phyloP scores from a whole-genome alignment of 2,113 vertebrate genomes.

The Jaculus jaculus region DNA sequence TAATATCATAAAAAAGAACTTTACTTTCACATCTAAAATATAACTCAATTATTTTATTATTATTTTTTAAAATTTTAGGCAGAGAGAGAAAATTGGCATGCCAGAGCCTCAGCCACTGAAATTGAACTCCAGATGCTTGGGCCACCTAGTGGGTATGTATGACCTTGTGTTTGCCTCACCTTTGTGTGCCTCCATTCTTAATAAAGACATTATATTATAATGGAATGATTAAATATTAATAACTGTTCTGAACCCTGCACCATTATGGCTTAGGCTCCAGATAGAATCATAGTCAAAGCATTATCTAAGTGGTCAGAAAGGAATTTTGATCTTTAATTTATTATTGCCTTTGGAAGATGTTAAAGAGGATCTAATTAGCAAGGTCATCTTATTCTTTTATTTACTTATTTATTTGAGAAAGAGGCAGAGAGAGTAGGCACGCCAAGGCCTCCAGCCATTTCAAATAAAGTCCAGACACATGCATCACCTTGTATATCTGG shows the following conservation, averaged over 20 bases:
- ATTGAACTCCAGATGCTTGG: too few relatives aligned
- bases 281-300: not conserved
- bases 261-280: not conserved
- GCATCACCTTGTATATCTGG: too few relatives aligned
- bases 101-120: too few relatives aligned
- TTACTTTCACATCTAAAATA: conserved; percentile 39
- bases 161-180: too few relatives aligned
- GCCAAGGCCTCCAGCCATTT: too few relatives aligned
- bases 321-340: conserved; percentile 26
- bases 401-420: too few relatives aligned
- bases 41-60: not conserved
- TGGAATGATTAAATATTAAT: not conserved
- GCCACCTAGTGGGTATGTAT: too few relatives aligned
- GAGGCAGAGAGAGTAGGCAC: too few relatives aligned
- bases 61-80: too few relatives aligned
- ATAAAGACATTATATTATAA: conserved; percentile 8
- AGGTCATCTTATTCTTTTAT: not conserved
- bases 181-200: not conserved
- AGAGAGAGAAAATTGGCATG: too few relatives aligned
- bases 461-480: too few relatives aligned
- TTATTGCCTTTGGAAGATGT: not conserved
- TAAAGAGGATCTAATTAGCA: conserved; percentile 35
- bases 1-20: conserved; percentile 31
- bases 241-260: not conserved
- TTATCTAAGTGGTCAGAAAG: not conserved